Conservation (phyloP, 1,140 invertebrate genomes). For the Drosophila busckii region DNA sequence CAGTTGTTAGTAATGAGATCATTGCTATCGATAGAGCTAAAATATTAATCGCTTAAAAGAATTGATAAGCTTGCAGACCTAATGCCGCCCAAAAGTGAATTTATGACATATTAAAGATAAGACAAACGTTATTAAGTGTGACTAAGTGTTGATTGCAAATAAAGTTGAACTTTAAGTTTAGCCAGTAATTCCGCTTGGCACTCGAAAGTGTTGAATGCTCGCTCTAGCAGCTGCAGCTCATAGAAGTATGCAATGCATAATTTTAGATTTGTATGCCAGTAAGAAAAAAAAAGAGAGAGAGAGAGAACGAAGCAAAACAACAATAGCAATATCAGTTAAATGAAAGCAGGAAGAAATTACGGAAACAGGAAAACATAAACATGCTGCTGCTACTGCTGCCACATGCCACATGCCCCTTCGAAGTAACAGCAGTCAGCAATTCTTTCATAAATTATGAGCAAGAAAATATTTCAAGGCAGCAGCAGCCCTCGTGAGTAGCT, state of each 20-base stretch:
- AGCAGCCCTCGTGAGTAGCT: conserved; percentile 42
- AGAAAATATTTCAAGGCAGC: conserved; percentile 59
- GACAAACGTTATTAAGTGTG: too few species aligned
- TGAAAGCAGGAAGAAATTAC: conserved; percentile 65
- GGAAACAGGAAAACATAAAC: conserved; percentile 74
- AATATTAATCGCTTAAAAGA: too few species aligned
- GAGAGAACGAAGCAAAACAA: conserved; percentile 11
- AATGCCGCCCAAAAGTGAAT: too few species aligned
- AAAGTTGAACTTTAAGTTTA: too few species aligned
- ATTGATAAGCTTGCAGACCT: too few species aligned
- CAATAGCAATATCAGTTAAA: conserved; percentile 15
- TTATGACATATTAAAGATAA: too few species aligned
- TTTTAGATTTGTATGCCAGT: conserved; percentile 22
- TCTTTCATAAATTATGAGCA: conserved; percentile 71
- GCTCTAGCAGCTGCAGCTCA: conserved; percentile 19
- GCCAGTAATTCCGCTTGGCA: too few species aligned
- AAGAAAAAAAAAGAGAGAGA: conserved; percentile 30
- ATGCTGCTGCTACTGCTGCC: conserved; percentile 31
- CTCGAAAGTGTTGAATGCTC: too few species aligned
- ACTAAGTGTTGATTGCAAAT: too few species aligned
- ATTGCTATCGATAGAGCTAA: too few species aligned
- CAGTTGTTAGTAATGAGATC: too few species aligned
- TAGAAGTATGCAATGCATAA: conserved; percentile 43
- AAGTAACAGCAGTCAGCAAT: conserved; percentile 19
- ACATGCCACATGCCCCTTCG: neutral